phyloP scores from a whole-genome alignment of 92 coral and sea anemone species.

The Paramuricea clavata region DNA sequence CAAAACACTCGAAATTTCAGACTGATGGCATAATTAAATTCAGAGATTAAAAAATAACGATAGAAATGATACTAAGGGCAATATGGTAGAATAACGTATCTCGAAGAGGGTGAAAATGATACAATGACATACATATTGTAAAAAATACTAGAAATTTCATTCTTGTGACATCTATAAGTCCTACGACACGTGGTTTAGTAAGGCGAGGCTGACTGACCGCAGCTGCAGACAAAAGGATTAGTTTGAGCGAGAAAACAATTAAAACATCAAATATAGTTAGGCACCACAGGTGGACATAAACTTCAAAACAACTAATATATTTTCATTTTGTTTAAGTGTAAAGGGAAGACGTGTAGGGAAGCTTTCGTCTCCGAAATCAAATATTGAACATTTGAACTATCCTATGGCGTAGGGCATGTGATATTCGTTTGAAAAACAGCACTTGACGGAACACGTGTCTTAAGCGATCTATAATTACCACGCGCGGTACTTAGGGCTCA shows the following conservation, averaged over 20 bases:
- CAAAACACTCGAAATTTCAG: background rate
- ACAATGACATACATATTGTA: too few species aligned
- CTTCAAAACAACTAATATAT: conserved; percentile 84
- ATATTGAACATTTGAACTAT: conserved; percentile 25
- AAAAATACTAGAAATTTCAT: too few species aligned
- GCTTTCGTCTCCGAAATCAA: background rate
- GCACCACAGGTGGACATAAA: conserved; percentile 89
- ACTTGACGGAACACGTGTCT: conserved; percentile 43
- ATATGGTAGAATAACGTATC: too few species aligned
- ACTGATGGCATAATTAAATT: conserved; percentile 68
- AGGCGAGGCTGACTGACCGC: conserved; percentile 85
- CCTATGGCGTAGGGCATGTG: background rate
- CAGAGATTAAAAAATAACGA: conserved; percentile 89
- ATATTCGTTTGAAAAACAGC: conserved; percentile 19
- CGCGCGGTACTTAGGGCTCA: conserved; percentile 36
- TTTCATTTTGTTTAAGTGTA: conserved; percentile 93
- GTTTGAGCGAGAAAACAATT: conserved; percentile 90
- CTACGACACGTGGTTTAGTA: conserved; percentile 94
- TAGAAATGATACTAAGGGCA: conserved; percentile 67
- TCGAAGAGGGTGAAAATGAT: too few species aligned
- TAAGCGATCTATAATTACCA: conserved; percentile 43
- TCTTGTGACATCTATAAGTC: too few species aligned
- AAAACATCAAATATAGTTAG: conserved; percentile 84
- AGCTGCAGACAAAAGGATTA: conserved; percentile 94
- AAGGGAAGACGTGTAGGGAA: conserved; percentile 66